Evolutionary conservation across 2,797 vertebrate genomes (phyloP), one percentile per base, ranked within the genome.

Genomic region (Lagocephalus sceleratus): DNA sequence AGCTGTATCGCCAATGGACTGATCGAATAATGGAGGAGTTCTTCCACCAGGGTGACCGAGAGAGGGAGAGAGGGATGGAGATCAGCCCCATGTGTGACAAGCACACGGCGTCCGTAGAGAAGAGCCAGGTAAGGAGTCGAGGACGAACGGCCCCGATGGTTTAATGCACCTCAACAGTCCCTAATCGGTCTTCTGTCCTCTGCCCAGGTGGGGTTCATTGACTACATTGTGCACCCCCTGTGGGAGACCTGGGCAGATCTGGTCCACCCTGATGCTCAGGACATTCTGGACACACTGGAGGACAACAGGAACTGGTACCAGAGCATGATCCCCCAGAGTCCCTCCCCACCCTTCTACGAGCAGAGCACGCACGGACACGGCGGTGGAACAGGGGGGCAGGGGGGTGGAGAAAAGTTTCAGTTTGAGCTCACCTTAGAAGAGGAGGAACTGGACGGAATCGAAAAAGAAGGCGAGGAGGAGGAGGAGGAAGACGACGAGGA

Each of bases 231-330:
- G 21, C 96, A 99, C 43, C 97, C 97, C 0, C 88, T 99, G 51
- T 99, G 97, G 97, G 97, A 99, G 88, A 99, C 97, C 0, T 99
- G 97, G 97, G 97, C 95, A 0, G 97, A 99, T 77, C 89, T 99
- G 79, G 97, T 99, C 19, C 97, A 99, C 79, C 97, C 96, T 0
- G 97, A 99, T 0, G 97, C 97, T 53, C 96, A 99, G 88, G 97
- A 98, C 85, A 99, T 99, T 75, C 89, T 99, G 86, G 97, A 99
- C 81, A 99, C 94, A 0, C 79, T 99, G 77, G 97, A 98, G 85
- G 97, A 99, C 86, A 99, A 99, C 89, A 93, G 97, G 84, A 98
- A 99, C 92, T 99, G 97, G 96, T 99, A 99, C 89, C 97, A 98
- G 92, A 99, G 97, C 84, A 99, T 98, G 96, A 98, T 99, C 70